Conservation (phyloP, 2,888 invertebrate species). For the Machimus atricapillus region DNA sequence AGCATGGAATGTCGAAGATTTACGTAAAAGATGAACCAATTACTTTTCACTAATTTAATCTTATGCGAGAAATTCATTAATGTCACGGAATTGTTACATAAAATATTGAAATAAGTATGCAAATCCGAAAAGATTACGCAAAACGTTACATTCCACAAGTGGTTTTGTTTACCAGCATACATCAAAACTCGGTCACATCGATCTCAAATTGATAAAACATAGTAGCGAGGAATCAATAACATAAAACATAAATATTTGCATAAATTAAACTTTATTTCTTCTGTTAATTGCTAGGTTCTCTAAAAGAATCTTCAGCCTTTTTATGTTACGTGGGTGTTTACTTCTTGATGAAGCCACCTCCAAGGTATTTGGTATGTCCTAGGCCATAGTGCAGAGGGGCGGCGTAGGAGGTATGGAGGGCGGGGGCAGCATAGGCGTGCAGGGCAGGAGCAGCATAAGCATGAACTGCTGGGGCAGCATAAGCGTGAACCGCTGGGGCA, state of each 20-base stretch:
- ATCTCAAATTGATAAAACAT: neutral
- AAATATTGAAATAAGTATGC: neutral
- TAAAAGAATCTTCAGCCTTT: neutral
- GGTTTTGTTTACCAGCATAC: neutral
- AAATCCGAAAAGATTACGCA: neutral
- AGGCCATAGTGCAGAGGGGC: neutral
- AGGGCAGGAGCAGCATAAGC: neutral
- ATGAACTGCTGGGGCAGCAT: neutral
- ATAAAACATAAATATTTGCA: neutral
- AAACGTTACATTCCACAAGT: neutral
- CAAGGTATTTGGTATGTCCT: slow-evolving; percentile 7
- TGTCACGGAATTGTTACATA: neutral
- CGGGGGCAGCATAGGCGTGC: neutral
- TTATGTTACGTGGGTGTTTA: neutral
- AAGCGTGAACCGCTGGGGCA: neutral
- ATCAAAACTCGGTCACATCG: neutral
- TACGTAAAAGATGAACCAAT: neutral
- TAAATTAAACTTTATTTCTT: neutral
- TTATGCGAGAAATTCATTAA: neutral
- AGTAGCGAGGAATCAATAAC: neutral
- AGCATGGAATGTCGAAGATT: neutral
- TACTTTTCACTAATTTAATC: neutral
- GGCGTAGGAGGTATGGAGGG: neutral
- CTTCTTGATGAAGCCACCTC: slow-evolving; percentile 10
- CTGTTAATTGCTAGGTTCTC: neutral